Base-by-base conservation (phyloP, 2,797 vertebrate species). In the Macroramphosus scolopax region DNA sequence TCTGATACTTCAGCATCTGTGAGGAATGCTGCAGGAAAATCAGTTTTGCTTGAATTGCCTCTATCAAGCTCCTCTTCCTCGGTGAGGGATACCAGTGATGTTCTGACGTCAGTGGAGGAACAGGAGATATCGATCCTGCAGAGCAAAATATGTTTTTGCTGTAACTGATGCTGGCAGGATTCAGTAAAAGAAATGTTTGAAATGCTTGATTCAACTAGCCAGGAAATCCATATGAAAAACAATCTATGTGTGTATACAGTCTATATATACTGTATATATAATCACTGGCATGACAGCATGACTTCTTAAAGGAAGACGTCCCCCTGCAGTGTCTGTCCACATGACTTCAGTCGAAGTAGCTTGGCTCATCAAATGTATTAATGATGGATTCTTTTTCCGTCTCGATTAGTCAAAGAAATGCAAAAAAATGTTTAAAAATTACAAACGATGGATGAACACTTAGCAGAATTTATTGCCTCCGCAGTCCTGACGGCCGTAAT, bases 381-480 rank as follows among this genome's bases (percentile, higher is more conserved):
- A 64, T 68, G 67, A 79, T 51, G 51, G 71, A 72, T 56, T 67
- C 51, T 57, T 33, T 42, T 60, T 75, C 70, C 53, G 69, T 83
- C 77, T 69, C 69, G 81, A 87, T 90, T 84, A 81, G 77, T 86
- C 80, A 79, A 58, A 74, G 66, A 78, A 79, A 79, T 72, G 57
- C 68, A 75, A 77, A 78, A 85, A 86, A 62, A 77, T 81, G 80
- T 74, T 60, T 22, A 22, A 79, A 83, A 80, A 73, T 77, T 69
- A 57, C 70, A 4, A 53, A 47, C 63, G 76, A 82, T 74, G 51
- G 75, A 82, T 85, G 80, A 72, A 77, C 75, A 81, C 79, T 82
- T 82, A 60, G 61, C 42, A 51, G 65, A 81, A 89, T 87, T 83
- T 83, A 88, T 84, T 34, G 70, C 69, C 71, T 72, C 64, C 78